Conservation (phyloP, 1,140 invertebrate species). For the Dufourea novaeangliae region DNA sequence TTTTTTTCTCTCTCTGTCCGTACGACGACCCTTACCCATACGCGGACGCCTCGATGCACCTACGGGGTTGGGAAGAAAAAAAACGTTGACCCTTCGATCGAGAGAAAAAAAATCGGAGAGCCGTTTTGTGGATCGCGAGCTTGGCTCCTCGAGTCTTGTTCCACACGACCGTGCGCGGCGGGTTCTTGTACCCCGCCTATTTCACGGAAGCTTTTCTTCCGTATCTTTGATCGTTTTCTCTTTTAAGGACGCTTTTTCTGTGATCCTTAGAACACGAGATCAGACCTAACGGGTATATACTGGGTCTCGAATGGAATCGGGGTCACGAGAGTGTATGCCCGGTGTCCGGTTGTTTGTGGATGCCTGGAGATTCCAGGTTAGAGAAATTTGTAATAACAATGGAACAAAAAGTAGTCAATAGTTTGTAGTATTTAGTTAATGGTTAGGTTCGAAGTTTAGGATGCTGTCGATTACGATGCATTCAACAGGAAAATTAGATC, state of each 20-base stretch:
- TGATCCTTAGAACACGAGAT: constrained; percentile 48
- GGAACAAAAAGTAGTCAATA: too few relatives aligned
- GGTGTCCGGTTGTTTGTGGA: not conserved
- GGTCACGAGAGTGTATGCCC: constrained; percentile 21
- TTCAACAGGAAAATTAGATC: too few relatives aligned
- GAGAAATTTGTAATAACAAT: not conserved
- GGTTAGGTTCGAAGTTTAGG: too few relatives aligned
- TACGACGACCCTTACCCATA: constrained; percentile 27
- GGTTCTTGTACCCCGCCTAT: constrained; percentile 16
- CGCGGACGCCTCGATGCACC: constrained; percentile 15
- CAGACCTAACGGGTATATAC: constrained; percentile 62
- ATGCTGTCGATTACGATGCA: too few relatives aligned
- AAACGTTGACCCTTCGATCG: constrained; percentile 22
- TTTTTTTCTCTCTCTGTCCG: constrained; percentile 17
- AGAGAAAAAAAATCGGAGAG: constrained; percentile 57
- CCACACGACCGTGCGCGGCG: not conserved
- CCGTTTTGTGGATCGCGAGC: constrained; percentile 19
- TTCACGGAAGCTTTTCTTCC: constrained; percentile 48
- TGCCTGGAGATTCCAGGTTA: not conserved
- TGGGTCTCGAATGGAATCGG: constrained; percentile 49
- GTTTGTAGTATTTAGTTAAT: too few relatives aligned
- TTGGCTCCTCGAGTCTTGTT: not conserved
- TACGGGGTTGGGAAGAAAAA: constrained; percentile 28
- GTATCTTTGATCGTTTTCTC: constrained; percentile 54
- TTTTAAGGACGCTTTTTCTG: constrained; percentile 13